A percentile compares a stretch with the other conserved stretches of the same genome.
These are phyloP conservation scores for Sweltsa coloradensis DNA, from an alignment of 1,140 invertebrate genomes.

Conservation along the genomic window DNA sequence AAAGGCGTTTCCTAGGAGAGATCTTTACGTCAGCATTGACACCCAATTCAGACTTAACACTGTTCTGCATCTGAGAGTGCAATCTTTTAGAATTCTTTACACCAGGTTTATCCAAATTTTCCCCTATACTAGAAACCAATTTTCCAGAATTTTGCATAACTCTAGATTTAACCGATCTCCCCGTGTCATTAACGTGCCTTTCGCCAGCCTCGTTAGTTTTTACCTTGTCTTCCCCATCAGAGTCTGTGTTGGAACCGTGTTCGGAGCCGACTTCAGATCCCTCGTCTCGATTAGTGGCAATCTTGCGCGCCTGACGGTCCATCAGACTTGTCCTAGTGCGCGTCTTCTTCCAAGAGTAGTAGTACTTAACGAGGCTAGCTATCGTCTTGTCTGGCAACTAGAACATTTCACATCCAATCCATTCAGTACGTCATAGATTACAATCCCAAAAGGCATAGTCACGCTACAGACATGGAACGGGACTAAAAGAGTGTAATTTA, in stretches of 20 bases:
- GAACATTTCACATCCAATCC: constrained; percentile 19
- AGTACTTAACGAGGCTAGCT: constrained; percentile 91
- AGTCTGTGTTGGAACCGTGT: constrained; percentile 69
- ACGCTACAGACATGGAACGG: too few relatives aligned
- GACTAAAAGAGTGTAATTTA: constrained; percentile 5
- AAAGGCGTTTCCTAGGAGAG: too few relatives aligned
- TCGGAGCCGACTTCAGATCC: constrained; percentile 63
- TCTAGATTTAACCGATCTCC: too few relatives aligned
- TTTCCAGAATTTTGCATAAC: too few relatives aligned
- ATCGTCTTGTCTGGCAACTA: constrained; percentile 94
- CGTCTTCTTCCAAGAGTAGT: constrained; percentile 97
- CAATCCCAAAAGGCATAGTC: constrained; percentile 10
- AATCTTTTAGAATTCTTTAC: too few relatives aligned
- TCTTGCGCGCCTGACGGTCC: constrained; percentile 73
- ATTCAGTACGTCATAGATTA: constrained; percentile 1
- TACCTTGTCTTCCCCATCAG: constrained; percentile 82
- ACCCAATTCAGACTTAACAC: too few relatives aligned
- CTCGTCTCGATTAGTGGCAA: constrained; percentile 43
- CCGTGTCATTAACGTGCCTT: too few relatives aligned
- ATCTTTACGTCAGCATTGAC: too few relatives aligned
- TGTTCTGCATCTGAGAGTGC: too few relatives aligned
- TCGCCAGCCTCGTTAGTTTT: too few relatives aligned
- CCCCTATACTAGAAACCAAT: too few relatives aligned
- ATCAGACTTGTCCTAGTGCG: constrained; percentile 82
- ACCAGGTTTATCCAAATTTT: too few relatives aligned